These are phyloP conservation scores for Muscina levida DNA, from an alignment of 2,888 invertebrate species.

Conservation along the genomic window DNA sequence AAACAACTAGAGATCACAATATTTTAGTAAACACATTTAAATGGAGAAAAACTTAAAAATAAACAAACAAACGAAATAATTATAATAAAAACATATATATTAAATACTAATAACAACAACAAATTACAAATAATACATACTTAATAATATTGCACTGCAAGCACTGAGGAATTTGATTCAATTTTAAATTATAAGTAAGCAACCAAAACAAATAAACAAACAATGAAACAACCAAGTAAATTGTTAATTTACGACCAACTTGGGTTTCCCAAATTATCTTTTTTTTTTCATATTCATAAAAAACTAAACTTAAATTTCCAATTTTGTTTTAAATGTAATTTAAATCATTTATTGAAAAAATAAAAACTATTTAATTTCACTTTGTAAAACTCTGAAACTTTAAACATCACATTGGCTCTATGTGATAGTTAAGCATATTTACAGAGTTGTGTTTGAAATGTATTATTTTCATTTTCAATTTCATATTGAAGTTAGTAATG, in stretches of 20 bases:
- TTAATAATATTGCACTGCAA: constrained; percentile 78
- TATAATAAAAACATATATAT: constrained; percentile 47
- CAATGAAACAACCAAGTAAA: constrained; percentile 61
- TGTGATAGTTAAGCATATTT: constrained; percentile 23
- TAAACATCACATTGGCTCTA: constrained; percentile 25
- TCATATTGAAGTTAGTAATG: background rate
- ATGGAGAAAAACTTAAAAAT: constrained; percentile 28
- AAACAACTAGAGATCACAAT: constrained; percentile 1
- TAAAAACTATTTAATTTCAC: background rate
- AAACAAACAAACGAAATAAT: constrained; percentile 46
- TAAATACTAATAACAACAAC: constrained; percentile 60
- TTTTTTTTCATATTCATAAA: background rate
- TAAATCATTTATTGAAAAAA: background rate
- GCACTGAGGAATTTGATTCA: constrained; percentile 81
- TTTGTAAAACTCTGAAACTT: background rate
- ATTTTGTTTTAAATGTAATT: background rate
- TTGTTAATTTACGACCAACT: background rate
- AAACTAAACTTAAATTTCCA: constrained; percentile 1
- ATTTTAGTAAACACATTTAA: constrained; percentile 22
- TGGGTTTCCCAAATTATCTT: no score
- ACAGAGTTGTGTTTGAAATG: constrained; percentile 19
- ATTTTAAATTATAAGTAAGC: constrained; percentile 72
- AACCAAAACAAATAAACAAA: constrained; percentile 68
- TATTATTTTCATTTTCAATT: constrained; percentile 2
- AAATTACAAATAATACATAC: constrained; percentile 55